Percentiles rank a stretch among this genome's conserved stretches.
These are phyloP conservation scores for Heptranchias perlo DNA, from an alignment of 2,113 vertebrate species.

Conservation along the genomic window DNA sequence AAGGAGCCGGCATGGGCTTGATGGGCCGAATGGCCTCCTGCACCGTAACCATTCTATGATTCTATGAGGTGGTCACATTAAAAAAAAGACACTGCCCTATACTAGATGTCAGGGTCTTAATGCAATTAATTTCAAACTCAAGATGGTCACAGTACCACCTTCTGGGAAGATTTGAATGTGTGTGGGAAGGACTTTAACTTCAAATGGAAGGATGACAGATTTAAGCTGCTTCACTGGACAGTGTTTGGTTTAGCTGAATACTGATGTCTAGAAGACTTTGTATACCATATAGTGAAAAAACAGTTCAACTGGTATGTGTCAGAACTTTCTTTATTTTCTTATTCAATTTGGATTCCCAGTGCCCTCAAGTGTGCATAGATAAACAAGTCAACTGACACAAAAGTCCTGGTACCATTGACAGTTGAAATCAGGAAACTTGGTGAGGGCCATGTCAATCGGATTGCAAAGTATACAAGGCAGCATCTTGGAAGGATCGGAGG, in stretches of 20 bases:
- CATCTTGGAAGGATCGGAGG: background rate
- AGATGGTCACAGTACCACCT: background rate
- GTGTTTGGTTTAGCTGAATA: background rate
- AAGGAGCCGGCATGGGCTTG: too few relatives aligned
- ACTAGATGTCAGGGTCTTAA: background rate
- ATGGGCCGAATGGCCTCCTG: too few relatives aligned
- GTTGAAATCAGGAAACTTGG: background rate
- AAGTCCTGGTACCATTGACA: too few relatives aligned
- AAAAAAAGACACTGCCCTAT: background rate
- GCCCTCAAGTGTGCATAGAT: background rate
- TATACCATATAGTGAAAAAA: background rate
- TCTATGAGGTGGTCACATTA: background rate
- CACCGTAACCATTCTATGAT: too few relatives aligned
- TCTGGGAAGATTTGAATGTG: background rate
- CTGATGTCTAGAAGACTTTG: background rate
- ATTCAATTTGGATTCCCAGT: background rate
- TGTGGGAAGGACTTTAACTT: background rate
- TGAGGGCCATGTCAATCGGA: background rate
- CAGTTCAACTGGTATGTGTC: background rate
- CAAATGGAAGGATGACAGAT: background rate
- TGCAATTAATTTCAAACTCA: background rate
- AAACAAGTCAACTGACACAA: background rate
- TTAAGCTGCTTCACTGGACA: too few relatives aligned
- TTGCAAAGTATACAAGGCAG: background rate
- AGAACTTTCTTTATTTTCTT: background rate